These are phyloP conservation scores for Pristionchus fissidentatus DNA, from an alignment of 2,888 invertebrate species.

Conservation along the genomic window DNA sequence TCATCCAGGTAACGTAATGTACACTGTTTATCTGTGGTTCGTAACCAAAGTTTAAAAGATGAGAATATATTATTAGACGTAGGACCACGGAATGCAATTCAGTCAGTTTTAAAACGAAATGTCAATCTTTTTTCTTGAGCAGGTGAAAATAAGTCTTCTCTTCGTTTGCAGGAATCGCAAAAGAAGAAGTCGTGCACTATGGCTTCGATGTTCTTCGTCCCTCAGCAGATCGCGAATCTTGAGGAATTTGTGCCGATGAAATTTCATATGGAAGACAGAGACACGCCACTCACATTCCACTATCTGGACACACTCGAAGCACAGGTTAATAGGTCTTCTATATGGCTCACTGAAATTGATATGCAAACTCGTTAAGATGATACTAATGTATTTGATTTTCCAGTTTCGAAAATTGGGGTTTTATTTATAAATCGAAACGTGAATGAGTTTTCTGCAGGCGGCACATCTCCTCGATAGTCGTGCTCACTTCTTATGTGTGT, in stretches of 20 bases:
- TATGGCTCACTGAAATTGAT: not conserved
- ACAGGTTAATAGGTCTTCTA: conserved; percentile 49
- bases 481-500: conserved; percentile 73
- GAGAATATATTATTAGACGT: too few relatives aligned
- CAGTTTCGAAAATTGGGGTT: not conserved
- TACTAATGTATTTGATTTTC: not conserved
- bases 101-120: too few relatives aligned
- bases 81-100: too few relatives aligned
- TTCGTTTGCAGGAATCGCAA: conserved; percentile 64
- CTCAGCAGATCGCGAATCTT: conserved; percentile 71
- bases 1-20: conserved; percentile 73
- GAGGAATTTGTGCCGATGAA: conserved; percentile 75
- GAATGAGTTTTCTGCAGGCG: conserved; percentile 52
- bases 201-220: conserved; percentile 76
- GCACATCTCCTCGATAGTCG: conserved; percentile 69
- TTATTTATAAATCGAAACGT: not conserved
- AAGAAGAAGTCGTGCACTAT: conserved; percentile 69
- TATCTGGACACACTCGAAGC: conserved; percentile 72
- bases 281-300: conserved; percentile 74
- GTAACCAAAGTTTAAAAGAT: not conserved
- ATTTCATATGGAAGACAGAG: conserved; percentile 73
- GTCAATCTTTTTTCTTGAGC: too few relatives aligned
- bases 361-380: not conserved
- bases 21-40: not conserved
- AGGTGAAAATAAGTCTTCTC: not conserved